Conservation (phyloP, 1,140 invertebrate genomes). For the Mamestra configurata region DNA sequence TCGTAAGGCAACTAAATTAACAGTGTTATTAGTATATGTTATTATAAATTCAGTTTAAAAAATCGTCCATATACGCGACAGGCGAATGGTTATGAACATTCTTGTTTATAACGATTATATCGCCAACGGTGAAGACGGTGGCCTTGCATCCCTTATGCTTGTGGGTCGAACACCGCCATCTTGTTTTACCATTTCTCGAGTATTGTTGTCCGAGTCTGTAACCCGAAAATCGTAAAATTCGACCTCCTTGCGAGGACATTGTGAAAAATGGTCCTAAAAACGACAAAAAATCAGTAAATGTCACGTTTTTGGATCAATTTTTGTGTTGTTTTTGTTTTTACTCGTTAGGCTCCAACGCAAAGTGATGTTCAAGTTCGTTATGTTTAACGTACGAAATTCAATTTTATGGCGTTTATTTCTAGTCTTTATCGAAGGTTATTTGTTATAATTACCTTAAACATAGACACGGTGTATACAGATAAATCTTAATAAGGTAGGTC, state of each 20-base stretch:
- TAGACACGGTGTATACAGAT: too few species aligned
- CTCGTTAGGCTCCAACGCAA: too few species aligned
- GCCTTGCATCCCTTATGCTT: constrained; percentile 58
- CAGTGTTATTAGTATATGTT: too few species aligned
- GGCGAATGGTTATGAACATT: constrained; percentile 33
- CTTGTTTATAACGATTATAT: constrained; percentile 12
- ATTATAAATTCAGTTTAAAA: too few species aligned
- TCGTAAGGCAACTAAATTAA: too few species aligned
- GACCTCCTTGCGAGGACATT: neutral
- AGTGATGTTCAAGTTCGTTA: too few species aligned
- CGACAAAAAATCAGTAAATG: neutral
- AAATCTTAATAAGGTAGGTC: too few species aligned
- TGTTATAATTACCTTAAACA: too few species aligned
- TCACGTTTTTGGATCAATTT: neutral
- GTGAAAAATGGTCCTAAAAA: neutral
- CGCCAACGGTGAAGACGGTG: constrained; percentile 49
- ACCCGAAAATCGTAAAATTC: neutral
- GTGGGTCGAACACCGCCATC: constrained; percentile 62
- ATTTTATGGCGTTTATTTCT: too few species aligned
- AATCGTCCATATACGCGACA: neutral
- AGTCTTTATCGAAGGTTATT: too few species aligned
- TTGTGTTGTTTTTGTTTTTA: too few species aligned
- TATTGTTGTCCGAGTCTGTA: constrained; percentile 38
- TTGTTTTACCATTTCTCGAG: constrained; percentile 2
- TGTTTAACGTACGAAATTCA: too few species aligned